A percentile compares a stretch with the other conserved stretches of the same genome.
Evolutionary conservation across 1,140 invertebrate genomes (phyloP).

Genomic region (Choristoneura fumiferana): DNA sequence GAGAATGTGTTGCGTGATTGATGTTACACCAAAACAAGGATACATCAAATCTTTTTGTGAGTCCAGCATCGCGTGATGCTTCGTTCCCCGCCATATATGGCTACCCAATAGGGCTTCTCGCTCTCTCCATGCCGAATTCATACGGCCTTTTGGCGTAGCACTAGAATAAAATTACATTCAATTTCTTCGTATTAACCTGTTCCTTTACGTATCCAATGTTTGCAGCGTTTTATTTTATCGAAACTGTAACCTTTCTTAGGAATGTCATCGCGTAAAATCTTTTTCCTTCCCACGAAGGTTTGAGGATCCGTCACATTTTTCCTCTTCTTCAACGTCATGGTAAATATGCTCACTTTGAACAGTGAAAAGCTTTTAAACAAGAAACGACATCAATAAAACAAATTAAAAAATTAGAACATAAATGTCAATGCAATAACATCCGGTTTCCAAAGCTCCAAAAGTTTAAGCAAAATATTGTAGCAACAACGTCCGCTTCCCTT

Average conservation of each 20-base stretch:
- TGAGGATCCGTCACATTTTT: no score
- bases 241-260: no score
- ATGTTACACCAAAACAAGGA: conserved; percentile 44
- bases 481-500: no score
- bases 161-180: conserved; percentile 8
- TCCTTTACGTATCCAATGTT: background rate
- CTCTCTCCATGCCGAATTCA: conserved; percentile 13
- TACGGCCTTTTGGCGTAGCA: conserved; percentile 6
- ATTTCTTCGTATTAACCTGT: conserved; percentile 1
- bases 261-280: no score
- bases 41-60: conserved; percentile 46
- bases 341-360: conserved; percentile 62
- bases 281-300: no score
- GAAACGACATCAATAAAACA: conserved; percentile 61
- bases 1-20: conserved; percentile 47
- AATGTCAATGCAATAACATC: no score
- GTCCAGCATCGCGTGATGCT: conserved; percentile 29
- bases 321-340: no score
- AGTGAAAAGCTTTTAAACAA: conserved; percentile 73
- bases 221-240: no score
- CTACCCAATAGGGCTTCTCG: conserved; percentile 5
- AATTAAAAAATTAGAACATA: no score
- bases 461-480: no score
- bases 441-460: no score
- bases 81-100: conserved; percentile 25